A percentile compares a stretch with the other conserved stretches of the same genome.
Conservation (phyloP, 2,797 vertebrate species). For the Schizothorax lantsangensis region DNA sequence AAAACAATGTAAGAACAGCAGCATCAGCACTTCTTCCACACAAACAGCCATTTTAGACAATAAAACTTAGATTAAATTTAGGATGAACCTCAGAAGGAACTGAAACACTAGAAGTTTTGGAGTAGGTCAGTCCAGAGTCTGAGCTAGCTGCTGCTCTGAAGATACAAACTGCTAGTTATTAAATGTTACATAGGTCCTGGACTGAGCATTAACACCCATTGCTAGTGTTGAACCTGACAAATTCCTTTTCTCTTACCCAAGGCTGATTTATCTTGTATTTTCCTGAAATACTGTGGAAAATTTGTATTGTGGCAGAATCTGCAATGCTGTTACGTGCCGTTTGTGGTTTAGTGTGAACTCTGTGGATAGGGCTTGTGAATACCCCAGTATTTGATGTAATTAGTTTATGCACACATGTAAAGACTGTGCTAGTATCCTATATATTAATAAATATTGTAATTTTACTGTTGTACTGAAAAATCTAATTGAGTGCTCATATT, state of each 20-base stretch:
- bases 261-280: conserved; percentile 11
- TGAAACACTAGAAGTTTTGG: neutral
- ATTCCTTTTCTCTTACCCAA: conserved; percentile 55
- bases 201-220: neutral
- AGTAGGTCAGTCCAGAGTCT: neutral
- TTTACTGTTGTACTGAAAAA: no score
- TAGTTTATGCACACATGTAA: no score
- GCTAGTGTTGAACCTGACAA: conserved; percentile 14
- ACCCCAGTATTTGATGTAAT: no score
- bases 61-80: neutral
- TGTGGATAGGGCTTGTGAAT: neutral
- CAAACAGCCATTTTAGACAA: neutral
- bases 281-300: conserved; percentile 25
- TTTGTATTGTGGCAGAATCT: conserved; percentile 19
- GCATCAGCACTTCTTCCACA: neutral
- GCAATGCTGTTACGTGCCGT: neutral
- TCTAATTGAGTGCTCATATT: no score
- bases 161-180: neutral
- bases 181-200: neutral
- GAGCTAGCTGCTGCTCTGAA: neutral
- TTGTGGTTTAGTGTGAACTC: neutral
- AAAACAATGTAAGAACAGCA: neutral
- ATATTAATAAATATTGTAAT: no score
- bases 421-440: no score
- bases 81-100: neutral